A percentile compares a stretch with the other conserved stretches of the same genome.
These are phyloP conservation scores for Marcusenius ussheri DNA, from an alignment of 2,113 vertebrate genomes.

Conservation along the genomic window DNA sequence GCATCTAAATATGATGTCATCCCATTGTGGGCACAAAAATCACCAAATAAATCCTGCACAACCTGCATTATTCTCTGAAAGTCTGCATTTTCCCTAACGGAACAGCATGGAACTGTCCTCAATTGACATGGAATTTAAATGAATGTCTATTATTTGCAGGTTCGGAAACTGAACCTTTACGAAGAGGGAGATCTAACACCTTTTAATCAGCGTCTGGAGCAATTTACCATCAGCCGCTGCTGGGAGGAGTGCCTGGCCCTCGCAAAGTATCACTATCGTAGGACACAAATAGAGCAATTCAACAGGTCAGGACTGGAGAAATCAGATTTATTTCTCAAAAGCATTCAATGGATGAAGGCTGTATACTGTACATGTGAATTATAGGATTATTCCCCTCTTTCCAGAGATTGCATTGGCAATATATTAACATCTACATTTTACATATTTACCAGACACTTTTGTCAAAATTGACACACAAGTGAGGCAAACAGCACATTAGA, in stretches of 20 bases:
- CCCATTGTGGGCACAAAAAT: not conserved
- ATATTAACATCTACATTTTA: not conserved
- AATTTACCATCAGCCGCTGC: conserved; percentile 71
- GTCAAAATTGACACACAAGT: not conserved
- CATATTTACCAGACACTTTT: not conserved
- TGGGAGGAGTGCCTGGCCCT: conserved; percentile 82
- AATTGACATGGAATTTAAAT: not conserved
- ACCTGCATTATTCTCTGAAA: not conserved
- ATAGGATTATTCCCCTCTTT: not conserved
- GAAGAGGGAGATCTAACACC: conserved; percentile 76
- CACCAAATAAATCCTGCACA: not conserved
- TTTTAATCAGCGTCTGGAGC: conserved; percentile 80
- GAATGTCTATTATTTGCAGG: conserved; percentile 55
- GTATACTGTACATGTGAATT: not conserved
- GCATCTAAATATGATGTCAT: not conserved
- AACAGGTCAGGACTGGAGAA: conserved; percentile 65
- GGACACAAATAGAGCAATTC: conserved; percentile 63
- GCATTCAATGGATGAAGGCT: not conserved
- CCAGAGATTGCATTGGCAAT: not conserved
- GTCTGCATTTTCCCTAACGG: not conserved
- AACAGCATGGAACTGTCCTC: not conserved
- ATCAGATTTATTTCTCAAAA: not conserved
- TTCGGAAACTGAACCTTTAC: conserved; percentile 77
- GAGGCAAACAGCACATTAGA: not conserved
- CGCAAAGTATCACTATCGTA: conserved; percentile 59